A percentile compares a stretch with the other conserved stretches of the same genome.
These are phyloP conservation scores for Pammene fasciana DNA, from an alignment of 2,888 invertebrate genomes.

Conservation along the genomic window DNA sequence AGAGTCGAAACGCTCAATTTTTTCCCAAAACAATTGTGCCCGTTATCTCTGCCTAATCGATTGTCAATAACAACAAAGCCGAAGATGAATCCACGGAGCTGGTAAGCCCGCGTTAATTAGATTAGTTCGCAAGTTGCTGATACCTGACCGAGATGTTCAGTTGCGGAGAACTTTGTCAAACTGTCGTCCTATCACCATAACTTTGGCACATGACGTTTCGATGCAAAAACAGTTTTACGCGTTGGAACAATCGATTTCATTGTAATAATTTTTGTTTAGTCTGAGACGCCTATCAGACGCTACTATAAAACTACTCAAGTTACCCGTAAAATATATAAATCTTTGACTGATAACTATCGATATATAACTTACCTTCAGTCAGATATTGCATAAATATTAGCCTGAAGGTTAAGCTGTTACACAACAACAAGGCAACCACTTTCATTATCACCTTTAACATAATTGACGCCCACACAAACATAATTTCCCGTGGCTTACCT, in stretches of 20 bases:
- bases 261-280: not conserved
- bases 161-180: slow-evolving; percentile 55
- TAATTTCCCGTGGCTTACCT: slow-evolving; percentile 26
- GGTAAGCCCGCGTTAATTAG: slow-evolving; percentile 63
- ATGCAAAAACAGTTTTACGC: slow-evolving; percentile 27
- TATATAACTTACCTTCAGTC: no score
- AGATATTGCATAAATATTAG: not conserved
- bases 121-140: slow-evolving; percentile 66
- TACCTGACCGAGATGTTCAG: slow-evolving; percentile 59
- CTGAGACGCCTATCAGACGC: no score
- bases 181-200: slow-evolving; percentile 44
- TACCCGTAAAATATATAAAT: not conserved
- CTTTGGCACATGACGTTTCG: slow-evolving; percentile 23
- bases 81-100: slow-evolving; percentile 51
- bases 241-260: slow-evolving; percentile 7
- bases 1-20: slow-evolving; percentile 17
- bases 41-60: slow-evolving; percentile 42
- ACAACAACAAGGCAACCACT: slow-evolving; percentile 5
- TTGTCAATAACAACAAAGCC: slow-evolving; percentile 49
- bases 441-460: slow-evolving; percentile 26
- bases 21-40: slow-evolving; percentile 16
- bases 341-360: not conserved
- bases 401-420: not conserved
- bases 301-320: no score
- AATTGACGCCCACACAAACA: slow-evolving; percentile 14